Conservation (phyloP, 2,888 invertebrate species). For the Drosophila ustulata region DNA sequence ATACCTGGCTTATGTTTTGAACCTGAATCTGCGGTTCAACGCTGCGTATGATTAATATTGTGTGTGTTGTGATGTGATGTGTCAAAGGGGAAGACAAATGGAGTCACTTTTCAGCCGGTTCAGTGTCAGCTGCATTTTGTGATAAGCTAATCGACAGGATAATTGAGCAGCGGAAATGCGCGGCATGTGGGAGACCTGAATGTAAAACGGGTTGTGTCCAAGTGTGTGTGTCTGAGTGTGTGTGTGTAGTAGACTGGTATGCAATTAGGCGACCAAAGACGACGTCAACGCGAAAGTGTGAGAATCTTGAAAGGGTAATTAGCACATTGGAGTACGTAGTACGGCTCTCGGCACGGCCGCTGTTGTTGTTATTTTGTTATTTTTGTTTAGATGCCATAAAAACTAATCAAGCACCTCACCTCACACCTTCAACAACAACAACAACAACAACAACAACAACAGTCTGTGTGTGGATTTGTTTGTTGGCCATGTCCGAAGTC, state of each 20-base stretch:
- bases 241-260: constrained; percentile 31
- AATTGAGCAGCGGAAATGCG: not conserved
- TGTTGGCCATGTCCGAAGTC: constrained; percentile 35
- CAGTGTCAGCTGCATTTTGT: not conserved
- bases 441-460: constrained; percentile 1
- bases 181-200: not conserved
- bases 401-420: constrained; percentile 58
- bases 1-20: not conserved
- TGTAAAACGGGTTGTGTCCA: constrained; percentile 1
- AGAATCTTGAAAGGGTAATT: constrained; percentile 76
- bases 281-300: constrained; percentile 57
- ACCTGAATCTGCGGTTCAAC: not conserved
- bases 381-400: constrained; percentile 53
- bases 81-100: not conserved
- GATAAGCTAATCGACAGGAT: not conserved
- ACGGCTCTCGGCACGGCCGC: constrained; percentile 2
- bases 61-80: not conserved
- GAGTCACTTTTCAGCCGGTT: not conserved
- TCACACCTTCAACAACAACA: constrained; percentile 45
- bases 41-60: constrained; percentile 14
- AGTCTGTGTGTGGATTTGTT: constrained; percentile 5
- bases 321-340: constrained; percentile 56
- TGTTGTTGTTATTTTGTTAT: constrained; percentile 40
- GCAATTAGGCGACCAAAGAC: constrained; percentile 32
- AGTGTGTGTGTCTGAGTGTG: constrained; percentile 20